Evolutionary conservation across 2,113 vertebrate species (phyloP), one percentile per base, ranked within the genome.

Genomic region (Oceanites oceanicus): DNA sequence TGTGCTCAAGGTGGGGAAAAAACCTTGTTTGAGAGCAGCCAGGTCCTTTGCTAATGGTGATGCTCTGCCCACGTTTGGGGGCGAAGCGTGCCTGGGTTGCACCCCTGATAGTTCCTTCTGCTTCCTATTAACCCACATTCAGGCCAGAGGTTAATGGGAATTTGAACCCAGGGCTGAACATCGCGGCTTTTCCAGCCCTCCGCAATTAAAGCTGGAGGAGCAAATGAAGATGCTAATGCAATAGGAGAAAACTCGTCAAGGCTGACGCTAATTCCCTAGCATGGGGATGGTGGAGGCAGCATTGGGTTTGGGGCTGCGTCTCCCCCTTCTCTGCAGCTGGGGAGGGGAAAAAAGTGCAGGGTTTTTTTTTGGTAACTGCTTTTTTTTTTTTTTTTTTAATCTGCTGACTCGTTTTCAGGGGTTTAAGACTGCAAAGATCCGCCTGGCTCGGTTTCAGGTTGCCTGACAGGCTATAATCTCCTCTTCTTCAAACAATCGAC

Each of bases 391-490:
- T 47, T 44, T 67, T 73, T 87, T 80, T 40, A 79, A 90, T 70
- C n/a, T 75, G 75, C 77, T 76, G 77, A 87, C 49, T 70, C 10
- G 7, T 45, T 94, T 95, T 63, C 18, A 45, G 65, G 49, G 82
- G 78, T 75, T 94, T 91, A 40, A 63, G 71, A 44, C 80, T 30
- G 40, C 49, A 68, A 78, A 63, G 20, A 81, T 70, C 45, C 1
- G n/a, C 47, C 88, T 92, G 92, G 88, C 88, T 80, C 4, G 0
- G 27, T 78, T 86, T 90, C 95, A 73, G 65, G 77, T 76, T 90
- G 62, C 73, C 74, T 86, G 95, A 90, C 67, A 95, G 93, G 52
- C 86, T 89, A 45, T 89, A 92, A 95, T 96, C 84, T 78, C 65
- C 70, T 49, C 88, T 88, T 61, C 66, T 89, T 47, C 66, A 38